A percentile compares a stretch with the other conserved stretches of the same genome.
Evolutionary conservation across 2,888 invertebrate genomes (phyloP).

Genomic region (Amphipoea lucens): DNA sequence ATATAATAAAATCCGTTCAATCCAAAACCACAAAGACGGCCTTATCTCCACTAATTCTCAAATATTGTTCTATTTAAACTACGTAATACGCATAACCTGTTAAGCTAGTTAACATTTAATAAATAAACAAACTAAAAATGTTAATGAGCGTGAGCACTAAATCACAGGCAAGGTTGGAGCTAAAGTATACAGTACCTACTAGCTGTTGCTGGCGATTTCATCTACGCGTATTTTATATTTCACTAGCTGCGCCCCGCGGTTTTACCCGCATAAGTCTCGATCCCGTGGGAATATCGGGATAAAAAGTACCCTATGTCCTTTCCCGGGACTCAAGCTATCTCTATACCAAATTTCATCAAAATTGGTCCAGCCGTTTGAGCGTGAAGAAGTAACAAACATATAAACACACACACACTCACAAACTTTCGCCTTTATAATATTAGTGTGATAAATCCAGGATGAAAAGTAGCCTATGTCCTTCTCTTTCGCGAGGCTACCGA

Average conservation of each 20-base stretch:
- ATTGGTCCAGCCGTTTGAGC: too few relatives aligned
- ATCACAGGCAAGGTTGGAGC: conserved; percentile 60
- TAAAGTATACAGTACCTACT: neutral
- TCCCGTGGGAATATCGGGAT: too few relatives aligned
- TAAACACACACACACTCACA: too few relatives aligned
- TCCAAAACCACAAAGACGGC: neutral
- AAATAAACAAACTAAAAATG: conserved; percentile 66
- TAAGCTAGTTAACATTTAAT: conserved; percentile 51
- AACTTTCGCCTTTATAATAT: too few relatives aligned
- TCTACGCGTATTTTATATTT: neutral
- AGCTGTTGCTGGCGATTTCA: neutral
- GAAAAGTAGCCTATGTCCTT: neutral
- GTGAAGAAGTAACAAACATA: too few relatives aligned
- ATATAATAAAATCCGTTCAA: neutral
- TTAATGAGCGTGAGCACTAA: conserved; percentile 56
- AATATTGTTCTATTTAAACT: conserved; percentile 55
- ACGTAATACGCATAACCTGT: conserved; percentile 54
- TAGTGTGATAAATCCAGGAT: too few relatives aligned
- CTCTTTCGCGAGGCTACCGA: neutral
- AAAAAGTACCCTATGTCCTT: too few relatives aligned
- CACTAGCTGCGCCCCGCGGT: too few relatives aligned
- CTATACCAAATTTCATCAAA: too few relatives aligned
- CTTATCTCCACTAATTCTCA: conserved; percentile 21
- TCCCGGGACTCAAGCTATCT: too few relatives aligned
- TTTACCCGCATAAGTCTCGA: too few relatives aligned